A percentile compares a stretch with the other conserved stretches of the same genome.
Conservation (phyloP, 2,888 invertebrate species). For the Eugnorisma glareosa region DNA sequence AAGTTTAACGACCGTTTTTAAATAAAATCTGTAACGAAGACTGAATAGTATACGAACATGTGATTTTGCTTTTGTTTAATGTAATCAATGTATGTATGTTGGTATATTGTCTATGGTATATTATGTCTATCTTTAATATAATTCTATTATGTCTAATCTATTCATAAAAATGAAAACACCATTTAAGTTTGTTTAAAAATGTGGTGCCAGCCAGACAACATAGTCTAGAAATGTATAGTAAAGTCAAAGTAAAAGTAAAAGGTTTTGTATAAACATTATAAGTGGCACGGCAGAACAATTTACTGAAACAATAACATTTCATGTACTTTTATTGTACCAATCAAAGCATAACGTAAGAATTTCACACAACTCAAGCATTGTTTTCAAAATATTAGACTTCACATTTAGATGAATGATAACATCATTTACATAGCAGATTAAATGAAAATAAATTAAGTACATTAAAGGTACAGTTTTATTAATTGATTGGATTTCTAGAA, state of each 20-base stretch:
- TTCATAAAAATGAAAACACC: not conserved
- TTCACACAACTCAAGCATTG: slow-evolving; percentile 38
- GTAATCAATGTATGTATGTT: not conserved
- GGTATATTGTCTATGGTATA: not conserved
- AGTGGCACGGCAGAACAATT: slow-evolving; percentile 39
- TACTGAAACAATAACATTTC: slow-evolving; percentile 46
- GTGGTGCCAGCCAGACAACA: slow-evolving; percentile 20
- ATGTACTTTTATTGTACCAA: slow-evolving; percentile 47
- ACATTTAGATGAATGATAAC: slow-evolving; percentile 49
- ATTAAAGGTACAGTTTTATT: not conserved
- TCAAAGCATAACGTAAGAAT: slow-evolving; percentile 45
- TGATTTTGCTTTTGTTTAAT: not conserved
- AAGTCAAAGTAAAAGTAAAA: slow-evolving; percentile 21
- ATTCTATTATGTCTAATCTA: not conserved
- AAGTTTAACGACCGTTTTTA: not conserved
- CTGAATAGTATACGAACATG: not conserved
- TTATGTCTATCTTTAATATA: not conserved
- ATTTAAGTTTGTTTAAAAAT: not conserved
- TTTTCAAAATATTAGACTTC: slow-evolving; percentile 59
- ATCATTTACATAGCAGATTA: slow-evolving; percentile 28
- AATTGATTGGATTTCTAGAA: not conserved
- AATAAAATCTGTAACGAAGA: not conserved
- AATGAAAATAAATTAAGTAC: slow-evolving; percentile 18
- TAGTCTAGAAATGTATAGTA: slow-evolving; percentile 14
- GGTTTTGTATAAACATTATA: slow-evolving; percentile 32